phyloP scores from a whole-genome alignment of 2,113 vertebrate species.

The Scomber colias region DNA sequence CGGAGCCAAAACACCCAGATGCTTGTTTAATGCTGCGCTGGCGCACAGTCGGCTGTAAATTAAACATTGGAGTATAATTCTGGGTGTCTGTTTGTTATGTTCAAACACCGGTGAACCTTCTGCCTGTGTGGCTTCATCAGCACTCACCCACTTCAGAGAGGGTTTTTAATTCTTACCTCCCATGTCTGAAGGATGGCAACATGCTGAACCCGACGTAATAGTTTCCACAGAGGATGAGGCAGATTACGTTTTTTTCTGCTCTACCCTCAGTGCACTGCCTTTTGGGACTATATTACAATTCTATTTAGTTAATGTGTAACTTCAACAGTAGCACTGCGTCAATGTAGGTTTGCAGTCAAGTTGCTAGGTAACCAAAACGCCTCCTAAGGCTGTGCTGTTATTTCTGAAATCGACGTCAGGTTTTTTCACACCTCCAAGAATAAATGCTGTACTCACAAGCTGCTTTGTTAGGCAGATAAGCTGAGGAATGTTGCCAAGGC shows the following conservation, averaged over 20 bases:
- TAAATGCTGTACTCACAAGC: constrained; percentile 65
- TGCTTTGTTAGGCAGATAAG: constrained; percentile 56
- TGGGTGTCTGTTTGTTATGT: constrained; percentile 73
- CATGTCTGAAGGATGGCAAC: background rate
- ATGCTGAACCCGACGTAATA: background rate
- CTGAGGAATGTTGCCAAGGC: constrained; percentile 20
- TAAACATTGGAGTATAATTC: constrained; percentile 78
- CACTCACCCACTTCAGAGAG: constrained; percentile 19
- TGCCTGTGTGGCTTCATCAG: constrained; percentile 51
- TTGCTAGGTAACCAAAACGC: constrained; percentile 84
- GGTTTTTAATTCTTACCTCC: constrained; percentile 24
- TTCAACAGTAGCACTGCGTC: constrained; percentile 55
- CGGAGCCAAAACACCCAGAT: constrained; percentile 80
- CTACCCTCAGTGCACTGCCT: background rate
- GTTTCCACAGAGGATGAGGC: constrained; percentile 6
- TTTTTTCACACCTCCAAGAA: constrained; percentile 81
- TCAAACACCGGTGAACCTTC: constrained; percentile 69
- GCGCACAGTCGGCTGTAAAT: constrained; percentile 67
- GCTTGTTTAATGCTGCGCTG: constrained; percentile 79
- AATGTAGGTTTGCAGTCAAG: constrained; percentile 68
- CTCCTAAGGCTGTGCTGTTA: constrained; percentile 76
- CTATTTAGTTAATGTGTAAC: constrained; percentile 55
- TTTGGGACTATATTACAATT: constrained; percentile 25
- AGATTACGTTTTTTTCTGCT: background rate
- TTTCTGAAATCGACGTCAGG: constrained; percentile 83